Conservation (phyloP, 2,797 vertebrate genomes). For the Miichthys miiuy region DNA sequence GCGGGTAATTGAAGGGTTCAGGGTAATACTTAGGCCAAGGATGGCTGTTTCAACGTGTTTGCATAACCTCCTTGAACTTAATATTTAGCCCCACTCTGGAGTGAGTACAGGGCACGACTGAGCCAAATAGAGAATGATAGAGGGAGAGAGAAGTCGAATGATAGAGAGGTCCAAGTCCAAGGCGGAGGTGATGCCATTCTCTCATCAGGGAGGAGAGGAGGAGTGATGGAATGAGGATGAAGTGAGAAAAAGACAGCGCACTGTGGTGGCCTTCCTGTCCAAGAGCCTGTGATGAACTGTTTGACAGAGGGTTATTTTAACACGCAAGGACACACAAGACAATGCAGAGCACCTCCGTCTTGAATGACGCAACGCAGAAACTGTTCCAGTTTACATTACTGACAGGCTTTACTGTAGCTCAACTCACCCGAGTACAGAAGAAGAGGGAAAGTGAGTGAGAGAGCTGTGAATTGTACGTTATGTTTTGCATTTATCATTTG, state of each 20-base stretch:
- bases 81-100: slow-evolving; percentile 81
- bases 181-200: slow-evolving; percentile 66
- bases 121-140: slow-evolving; percentile 72
- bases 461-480: neutral
- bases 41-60: slow-evolving; percentile 86
- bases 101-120: slow-evolving; percentile 69
- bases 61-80: slow-evolving; percentile 86
- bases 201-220: slow-evolving; percentile 38
- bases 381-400: slow-evolving; percentile 49
- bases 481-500: slow-evolving; percentile 11
- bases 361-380: slow-evolving; percentile 56
- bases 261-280: slow-evolving; percentile 38
- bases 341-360: slow-evolving; percentile 36
- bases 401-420: slow-evolving; percentile 16
- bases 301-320: slow-evolving; percentile 54
- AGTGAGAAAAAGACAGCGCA: slow-evolving; percentile 30
- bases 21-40: slow-evolving; percentile 85
- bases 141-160: slow-evolving; percentile 57
- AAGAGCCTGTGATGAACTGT: slow-evolving; percentile 53
- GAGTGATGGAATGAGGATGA: slow-evolving; percentile 51
- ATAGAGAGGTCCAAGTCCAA: slow-evolving; percentile 61
- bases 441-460: neutral
- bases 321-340: slow-evolving; percentile 35
- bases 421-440: neutral
- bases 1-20: slow-evolving; percentile 87